phyloP scores from a whole-genome alignment of 2,113 vertebrate genomes.

The Calonectris borealis region DNA sequence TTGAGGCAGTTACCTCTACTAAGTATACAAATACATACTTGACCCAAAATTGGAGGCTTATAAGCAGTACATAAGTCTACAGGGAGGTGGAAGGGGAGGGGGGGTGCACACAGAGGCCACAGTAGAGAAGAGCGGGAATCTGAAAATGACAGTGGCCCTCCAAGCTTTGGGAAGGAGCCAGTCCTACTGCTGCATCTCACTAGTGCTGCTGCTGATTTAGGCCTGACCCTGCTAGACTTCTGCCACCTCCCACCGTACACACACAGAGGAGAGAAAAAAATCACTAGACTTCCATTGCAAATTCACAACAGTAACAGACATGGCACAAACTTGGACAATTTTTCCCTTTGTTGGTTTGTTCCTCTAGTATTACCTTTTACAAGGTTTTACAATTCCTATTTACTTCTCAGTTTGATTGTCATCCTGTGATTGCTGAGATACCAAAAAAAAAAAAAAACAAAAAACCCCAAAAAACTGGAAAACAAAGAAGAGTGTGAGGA shows the following conservation, averaged over 20 bases:
- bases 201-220: background rate
- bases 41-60: background rate
- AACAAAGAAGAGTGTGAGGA: constrained; percentile 28
- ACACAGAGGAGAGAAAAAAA: background rate
- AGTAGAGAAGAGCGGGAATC: background rate
- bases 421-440: background rate
- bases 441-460: background rate
- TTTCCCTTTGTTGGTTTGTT: background rate
- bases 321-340: fast-evolving
- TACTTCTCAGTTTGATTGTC: background rate
- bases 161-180: background rate
- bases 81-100: fast-evolving
- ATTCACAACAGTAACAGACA: fast-evolving
- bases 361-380: background rate
- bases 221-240: background rate
- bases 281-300: background rate
- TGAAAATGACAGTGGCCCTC: background rate
- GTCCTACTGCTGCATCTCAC: background rate
- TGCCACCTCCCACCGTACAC: fast-evolving
- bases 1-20: background rate
- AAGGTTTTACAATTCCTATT: background rate
- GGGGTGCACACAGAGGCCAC: background rate
- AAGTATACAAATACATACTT: background rate
- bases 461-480: too few relatives aligned
- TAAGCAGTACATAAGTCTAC: background rate